Base-by-base conservation (phyloP, 1,140 invertebrate species). In the Drosophila virilis region DNA sequence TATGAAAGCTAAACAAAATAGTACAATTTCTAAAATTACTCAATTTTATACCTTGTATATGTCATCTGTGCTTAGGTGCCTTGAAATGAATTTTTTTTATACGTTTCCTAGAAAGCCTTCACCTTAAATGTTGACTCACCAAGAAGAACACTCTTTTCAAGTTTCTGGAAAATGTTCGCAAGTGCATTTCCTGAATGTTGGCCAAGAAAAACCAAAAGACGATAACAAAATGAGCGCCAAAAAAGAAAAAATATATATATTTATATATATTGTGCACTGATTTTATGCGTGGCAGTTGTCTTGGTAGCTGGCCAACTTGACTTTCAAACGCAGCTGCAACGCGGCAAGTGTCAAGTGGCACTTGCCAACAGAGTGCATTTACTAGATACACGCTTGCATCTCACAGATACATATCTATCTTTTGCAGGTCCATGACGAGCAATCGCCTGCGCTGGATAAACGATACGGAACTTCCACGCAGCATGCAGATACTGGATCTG, bases 401-500 rank as follows among this genome's bases (percentile, higher is more conserved):
- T 52, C 43, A 38, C 6, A 46, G 60, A 48, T 57, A 38, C 32
- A 48, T 28, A 4, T 9, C n/a, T 37, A 45, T 57, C 43, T 70
- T 32, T 52, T 37, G 8, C 57, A 91, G 85, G 13, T 96, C 95
- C 13, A 93, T 96, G 72, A 95, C 95, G 35, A 95, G 95, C 74
- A 96, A 96, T 90, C 94, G 93, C 64, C 94, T 96, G 82, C 93
- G 94, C 67, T 94, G 93, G 77, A 94, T 96, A 52, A 93, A 94
- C 9, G 93, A 93, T 28, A 94, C 94, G 28, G 92, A 95, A 54
- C 92, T 96, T 22, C 94, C 94, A 70, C 93, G 94, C 67, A 94
- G 94, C 57, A 93, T 96, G 48, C 92, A 94, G 40, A 93, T 95
- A 12, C 80, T 96, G 43, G 96, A 96, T 81, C 92, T 96, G 57